Conservation (phyloP, 2,113 vertebrate genomes). For the Ia io region DNA sequence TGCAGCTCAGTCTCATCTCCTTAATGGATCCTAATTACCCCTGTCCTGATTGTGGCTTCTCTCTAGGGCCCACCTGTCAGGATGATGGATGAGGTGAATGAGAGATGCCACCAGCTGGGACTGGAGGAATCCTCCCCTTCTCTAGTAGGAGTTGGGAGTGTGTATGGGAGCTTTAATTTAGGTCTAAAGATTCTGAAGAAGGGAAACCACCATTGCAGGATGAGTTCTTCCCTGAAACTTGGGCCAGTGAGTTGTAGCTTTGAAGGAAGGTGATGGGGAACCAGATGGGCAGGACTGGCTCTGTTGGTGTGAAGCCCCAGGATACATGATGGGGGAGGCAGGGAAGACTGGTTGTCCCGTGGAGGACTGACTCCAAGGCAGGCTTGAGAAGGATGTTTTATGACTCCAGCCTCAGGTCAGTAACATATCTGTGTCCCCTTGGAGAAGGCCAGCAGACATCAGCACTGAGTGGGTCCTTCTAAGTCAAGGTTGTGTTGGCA, state of each 20-base stretch:
- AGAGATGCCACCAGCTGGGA: slow-evolving; percentile 42
- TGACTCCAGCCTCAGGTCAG: neutral
- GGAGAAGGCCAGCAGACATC: neutral
- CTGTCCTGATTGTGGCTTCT: slow-evolving; percentile 53
- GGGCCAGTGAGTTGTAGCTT: neutral
- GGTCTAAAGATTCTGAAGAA: neutral
- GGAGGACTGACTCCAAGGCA: neutral
- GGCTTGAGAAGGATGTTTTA: neutral
- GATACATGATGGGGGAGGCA: neutral
- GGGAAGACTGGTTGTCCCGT: neutral
- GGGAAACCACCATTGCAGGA: rapidly evolving
- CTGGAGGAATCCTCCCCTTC: neutral
- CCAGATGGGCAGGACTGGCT: too few relatives aligned
- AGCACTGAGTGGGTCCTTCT: neutral
- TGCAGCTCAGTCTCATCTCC: slow-evolving; percentile 58
- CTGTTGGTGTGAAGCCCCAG: neutral
- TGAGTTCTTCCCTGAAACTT: neutral
- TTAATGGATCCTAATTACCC: slow-evolving; percentile 78
- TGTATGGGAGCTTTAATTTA: neutral
- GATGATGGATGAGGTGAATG: slow-evolving; percentile 68
- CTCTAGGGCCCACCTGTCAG: slow-evolving; percentile 62
- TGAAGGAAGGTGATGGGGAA: neutral
- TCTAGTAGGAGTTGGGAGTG: neutral
- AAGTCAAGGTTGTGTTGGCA: neutral
- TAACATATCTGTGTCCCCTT: too few relatives aligned